Percentiles rank a stretch among this genome's conserved stretches.
Conservation (phyloP, 2,888 invertebrate genomes). For the Trachelus stipa region DNA sequence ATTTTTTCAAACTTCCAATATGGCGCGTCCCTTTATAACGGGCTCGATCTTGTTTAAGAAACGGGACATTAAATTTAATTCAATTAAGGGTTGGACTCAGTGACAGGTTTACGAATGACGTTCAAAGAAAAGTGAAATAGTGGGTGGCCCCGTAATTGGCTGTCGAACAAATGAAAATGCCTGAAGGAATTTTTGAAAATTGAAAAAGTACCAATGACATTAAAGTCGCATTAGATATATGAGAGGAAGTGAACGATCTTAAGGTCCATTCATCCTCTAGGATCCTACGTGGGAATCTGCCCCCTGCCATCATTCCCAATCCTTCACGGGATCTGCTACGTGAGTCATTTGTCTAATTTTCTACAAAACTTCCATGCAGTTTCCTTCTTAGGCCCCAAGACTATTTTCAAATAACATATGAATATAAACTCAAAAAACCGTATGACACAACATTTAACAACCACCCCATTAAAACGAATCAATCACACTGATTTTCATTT, state of each 20-base stretch:
- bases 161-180: slow-evolving; percentile 25
- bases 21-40: neutral
- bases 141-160: slow-evolving; percentile 27
- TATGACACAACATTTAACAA: neutral
- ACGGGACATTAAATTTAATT: slow-evolving; percentile 22
- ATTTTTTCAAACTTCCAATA: neutral
- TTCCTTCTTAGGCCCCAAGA: neutral
- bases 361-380: neutral
- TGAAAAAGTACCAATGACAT: slow-evolving; percentile 42
- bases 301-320: slow-evolving; percentile 2
- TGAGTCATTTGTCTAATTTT: neutral
- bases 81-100: slow-evolving; percentile 16
- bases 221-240: slow-evolving; percentile 49
- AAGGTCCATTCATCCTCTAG: slow-evolving; percentile 19
- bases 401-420: neutral
- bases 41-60: slow-evolving; percentile 11
- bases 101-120: slow-evolving; percentile 16
- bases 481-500: neutral
- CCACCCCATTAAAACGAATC: neutral
- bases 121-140: slow-evolving; percentile 23
- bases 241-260: slow-evolving; percentile 20
- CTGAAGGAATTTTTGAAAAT: slow-evolving; percentile 28
- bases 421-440: neutral
- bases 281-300: slow-evolving; percentile 19
- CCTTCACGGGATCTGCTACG: neutral